Evolutionary conservation across 2,797 vertebrate genomes (phyloP).

Genomic region (Sciaenops ocellatus): DNA sequence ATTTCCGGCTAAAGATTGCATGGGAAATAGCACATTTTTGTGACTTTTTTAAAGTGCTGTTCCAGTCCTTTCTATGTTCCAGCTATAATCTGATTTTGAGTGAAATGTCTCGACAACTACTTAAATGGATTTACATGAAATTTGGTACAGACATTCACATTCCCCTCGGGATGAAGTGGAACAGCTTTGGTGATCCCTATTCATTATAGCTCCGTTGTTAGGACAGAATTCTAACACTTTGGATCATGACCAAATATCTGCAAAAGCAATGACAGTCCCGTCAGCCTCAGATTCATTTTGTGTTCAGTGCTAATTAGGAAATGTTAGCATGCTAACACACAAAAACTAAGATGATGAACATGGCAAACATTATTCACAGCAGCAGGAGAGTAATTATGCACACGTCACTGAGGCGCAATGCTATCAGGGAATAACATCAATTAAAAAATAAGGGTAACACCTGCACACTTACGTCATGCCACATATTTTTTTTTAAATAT

Average conservation of each 20-base stretch:
- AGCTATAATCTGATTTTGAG: constrained; percentile 1
- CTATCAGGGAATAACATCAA: too few species aligned
- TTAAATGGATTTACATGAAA: not conserved
- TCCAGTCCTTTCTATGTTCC: constrained; percentile 14
- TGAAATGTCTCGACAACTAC: not conserved
- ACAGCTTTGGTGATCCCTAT: too few species aligned
- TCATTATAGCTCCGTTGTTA: too few species aligned
- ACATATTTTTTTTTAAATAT: too few species aligned
- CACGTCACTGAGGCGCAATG: too few species aligned
- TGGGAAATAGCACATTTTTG: constrained; percentile 27
- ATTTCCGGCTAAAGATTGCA: constrained; percentile 48
- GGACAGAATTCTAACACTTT: not conserved
- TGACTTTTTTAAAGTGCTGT: constrained; percentile 50
- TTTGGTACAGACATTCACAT: not conserved
- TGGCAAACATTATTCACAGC: too few species aligned
- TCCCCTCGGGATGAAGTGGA: not conserved
- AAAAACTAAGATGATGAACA: not conserved
- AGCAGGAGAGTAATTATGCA: too few species aligned
- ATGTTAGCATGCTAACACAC: not conserved
- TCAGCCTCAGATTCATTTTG: not conserved
- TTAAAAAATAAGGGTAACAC: too few species aligned
- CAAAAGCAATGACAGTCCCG: not conserved
- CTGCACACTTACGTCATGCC: too few species aligned
- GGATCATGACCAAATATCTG: not conserved
- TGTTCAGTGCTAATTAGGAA: not conserved